Evolutionary conservation across 2,797 vertebrate genomes (phyloP).

Genomic region (Diceros bicornis): DNA sequence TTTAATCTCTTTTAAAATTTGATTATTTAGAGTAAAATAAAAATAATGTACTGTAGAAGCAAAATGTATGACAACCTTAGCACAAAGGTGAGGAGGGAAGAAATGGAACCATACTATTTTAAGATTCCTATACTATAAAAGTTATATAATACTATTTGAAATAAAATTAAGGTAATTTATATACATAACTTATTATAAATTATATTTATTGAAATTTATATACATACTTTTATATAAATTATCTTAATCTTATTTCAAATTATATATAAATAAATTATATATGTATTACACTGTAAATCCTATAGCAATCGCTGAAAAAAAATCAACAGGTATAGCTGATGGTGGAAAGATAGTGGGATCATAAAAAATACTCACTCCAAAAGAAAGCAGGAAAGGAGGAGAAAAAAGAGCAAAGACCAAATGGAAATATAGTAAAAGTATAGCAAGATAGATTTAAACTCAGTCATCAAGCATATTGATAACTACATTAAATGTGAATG

Average conservation of each 20-base stretch:
- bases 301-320: slow-evolving; percentile 13
- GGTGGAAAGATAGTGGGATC: not conserved
- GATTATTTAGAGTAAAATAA: not conserved
- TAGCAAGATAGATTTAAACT: not conserved
- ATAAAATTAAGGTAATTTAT: not conserved
- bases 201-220: not conserved
- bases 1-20: not conserved
- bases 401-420: not conserved
- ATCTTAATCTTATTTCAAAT: not conserved
- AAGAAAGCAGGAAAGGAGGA: not conserved
- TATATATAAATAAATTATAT: not conserved
- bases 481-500: not conserved
- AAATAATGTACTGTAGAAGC: not conserved
- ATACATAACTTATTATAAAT: not conserved
- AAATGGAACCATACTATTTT: not conserved
- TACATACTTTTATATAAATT: not conserved
- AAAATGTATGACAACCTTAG: not conserved
- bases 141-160: slow-evolving; percentile 44
- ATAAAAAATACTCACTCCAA: not conserved
- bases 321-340: not conserved
- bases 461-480: not conserved
- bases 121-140: not conserved
- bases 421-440: not conserved
- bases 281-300: not conserved
- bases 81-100: not conserved